Evolutionary conservation across 2,113 vertebrate species (phyloP).

Genomic region (Amazona vittata): DNA sequence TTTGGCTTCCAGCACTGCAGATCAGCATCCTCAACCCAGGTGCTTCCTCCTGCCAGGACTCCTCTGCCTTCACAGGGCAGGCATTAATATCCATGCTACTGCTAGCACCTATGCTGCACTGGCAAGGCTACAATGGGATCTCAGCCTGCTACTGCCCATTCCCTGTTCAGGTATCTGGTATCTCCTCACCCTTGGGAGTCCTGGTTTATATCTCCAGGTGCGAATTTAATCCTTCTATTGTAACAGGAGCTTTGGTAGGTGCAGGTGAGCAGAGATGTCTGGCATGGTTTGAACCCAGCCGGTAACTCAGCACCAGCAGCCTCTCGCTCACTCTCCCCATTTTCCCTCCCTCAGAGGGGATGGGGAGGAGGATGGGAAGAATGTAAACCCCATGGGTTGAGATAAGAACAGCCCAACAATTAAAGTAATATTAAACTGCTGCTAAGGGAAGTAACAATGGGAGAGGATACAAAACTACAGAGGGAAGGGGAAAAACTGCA

Average conservation of each 20-base stretch:
- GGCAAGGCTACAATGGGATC: background rate
- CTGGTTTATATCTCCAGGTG: background rate
- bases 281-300: background rate
- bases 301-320: background rate
- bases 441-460: background rate
- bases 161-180: background rate
- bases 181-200: background rate
- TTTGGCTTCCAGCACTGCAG: background rate
- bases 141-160: background rate
- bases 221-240: background rate
- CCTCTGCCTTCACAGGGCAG: background rate
- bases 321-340: background rate
- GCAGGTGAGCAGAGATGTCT: background rate
- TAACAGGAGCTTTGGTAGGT: background rate
- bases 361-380: background rate
- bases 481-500: background rate
- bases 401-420: background rate
- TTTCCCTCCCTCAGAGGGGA: background rate
- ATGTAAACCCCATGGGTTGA: background rate
- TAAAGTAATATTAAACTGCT: background rate
- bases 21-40: background rate
- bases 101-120: background rate
- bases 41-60: background rate
- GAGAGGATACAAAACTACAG: background rate
- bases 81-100: accelerated